These are phyloP conservation scores for Terebella lapidaria DNA, from an alignment of 2,888 invertebrate species.

Conservation along the genomic window DNA sequence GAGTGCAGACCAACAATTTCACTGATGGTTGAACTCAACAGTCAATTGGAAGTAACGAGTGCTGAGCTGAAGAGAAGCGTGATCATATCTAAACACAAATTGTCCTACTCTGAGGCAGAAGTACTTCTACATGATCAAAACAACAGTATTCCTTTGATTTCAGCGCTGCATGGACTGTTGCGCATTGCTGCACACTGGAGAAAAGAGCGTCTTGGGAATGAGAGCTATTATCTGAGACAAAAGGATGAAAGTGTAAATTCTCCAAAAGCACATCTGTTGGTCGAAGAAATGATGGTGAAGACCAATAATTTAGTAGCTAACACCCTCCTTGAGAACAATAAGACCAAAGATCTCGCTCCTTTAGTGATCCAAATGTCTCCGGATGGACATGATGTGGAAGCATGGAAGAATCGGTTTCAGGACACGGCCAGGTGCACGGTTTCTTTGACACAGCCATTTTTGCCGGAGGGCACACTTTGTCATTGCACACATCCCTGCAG, in stretches of 20 bases:
- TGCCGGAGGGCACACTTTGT: not conserved
- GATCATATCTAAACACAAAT: not conserved
- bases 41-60: slow-evolving; percentile 54
- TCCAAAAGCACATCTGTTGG: slow-evolving; percentile 28
- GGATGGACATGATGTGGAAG: slow-evolving; percentile 5
- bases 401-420: slow-evolving; percentile 2
- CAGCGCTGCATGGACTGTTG: too few species aligned
- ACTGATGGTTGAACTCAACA: slow-evolving; percentile 79
- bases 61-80: slow-evolving; percentile 26
- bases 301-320: slow-evolving; percentile 35
- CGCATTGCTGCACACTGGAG: slow-evolving; percentile 30
- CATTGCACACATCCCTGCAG: too few species aligned
- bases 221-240: slow-evolving; percentile 30
- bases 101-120: not conserved
- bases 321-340: slow-evolving; percentile 26
- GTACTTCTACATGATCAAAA: not conserved
- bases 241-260: not conserved
- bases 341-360: not conserved
- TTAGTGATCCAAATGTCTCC: slow-evolving; percentile 28
- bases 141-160: too few species aligned
- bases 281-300: slow-evolving; percentile 37
- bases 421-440: not conserved
- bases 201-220: slow-evolving; percentile 38
- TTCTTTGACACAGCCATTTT: slow-evolving; percentile 1
- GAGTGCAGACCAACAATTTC: slow-evolving; percentile 70